A percentile compares a stretch with the other conserved stretches of the same genome.
These are phyloP conservation scores for Dipodomys merriami DNA, from an alignment of 2,113 vertebrate species.

Conservation along the genomic window DNA sequence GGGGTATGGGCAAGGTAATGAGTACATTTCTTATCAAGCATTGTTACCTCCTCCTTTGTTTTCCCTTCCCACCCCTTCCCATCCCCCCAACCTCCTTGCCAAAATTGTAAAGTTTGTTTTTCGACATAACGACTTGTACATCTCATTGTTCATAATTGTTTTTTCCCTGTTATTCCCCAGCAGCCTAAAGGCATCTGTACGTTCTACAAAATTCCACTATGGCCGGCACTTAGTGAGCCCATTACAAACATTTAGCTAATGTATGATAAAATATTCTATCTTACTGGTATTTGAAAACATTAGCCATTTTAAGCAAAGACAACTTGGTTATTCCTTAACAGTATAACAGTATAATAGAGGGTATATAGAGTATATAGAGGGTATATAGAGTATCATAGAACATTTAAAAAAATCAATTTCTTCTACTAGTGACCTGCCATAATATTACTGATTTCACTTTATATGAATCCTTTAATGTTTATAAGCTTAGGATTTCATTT, in stretches of 20 bases:
- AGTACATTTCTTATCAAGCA: too few species aligned
- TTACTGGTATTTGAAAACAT: slow-evolving; percentile 16
- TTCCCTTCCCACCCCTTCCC: too few species aligned
- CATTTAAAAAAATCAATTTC: too few species aligned
- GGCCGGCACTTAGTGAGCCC: background rate
- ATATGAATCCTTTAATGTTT: background rate
- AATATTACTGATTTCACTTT: background rate
- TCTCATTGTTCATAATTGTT: background rate
- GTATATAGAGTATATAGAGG: too few species aligned
- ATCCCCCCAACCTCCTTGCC: too few species aligned
- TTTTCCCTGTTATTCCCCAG: background rate
- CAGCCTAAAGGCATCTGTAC: background rate
- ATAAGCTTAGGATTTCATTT: background rate
- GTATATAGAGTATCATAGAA: background rate
- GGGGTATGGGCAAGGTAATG: too few species aligned
- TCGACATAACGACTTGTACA: too few species aligned
- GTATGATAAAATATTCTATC: background rate
- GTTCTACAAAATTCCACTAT: background rate
- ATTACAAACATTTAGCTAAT: background rate
- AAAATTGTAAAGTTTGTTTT: too few species aligned
- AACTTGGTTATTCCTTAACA: background rate
- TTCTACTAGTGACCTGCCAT: background rate
- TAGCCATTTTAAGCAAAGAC: background rate
- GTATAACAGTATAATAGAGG: background rate
- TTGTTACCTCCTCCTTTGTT: too few species aligned